Percentiles rank a stretch among this genome's conserved stretches.
Conservation (phyloP, 2,888 invertebrate genomes). For the Trachelus troglodyta region DNA sequence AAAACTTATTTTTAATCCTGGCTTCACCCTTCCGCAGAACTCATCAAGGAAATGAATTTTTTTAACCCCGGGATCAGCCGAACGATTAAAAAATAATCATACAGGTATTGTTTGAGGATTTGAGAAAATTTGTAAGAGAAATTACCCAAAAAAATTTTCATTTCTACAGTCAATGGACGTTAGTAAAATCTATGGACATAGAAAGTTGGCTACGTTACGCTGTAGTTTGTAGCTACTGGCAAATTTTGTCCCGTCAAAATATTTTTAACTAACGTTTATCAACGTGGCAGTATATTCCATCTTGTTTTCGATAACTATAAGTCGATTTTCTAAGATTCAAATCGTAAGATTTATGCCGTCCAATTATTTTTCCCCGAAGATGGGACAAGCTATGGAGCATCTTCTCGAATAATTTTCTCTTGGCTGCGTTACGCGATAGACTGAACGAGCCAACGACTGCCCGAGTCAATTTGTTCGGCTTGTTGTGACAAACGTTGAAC, state of each 20-base stretch:
- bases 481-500: constrained; percentile 1
- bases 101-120: neutral
- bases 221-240: neutral
- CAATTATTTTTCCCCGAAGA: neutral
- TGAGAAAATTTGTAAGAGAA: neutral
- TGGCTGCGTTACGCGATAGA: too few relatives aligned
- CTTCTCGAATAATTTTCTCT: too few relatives aligned
- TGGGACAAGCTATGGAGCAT: neutral
- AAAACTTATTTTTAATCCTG: neutral
- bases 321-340: neutral
- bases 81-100: neutral
- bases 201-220: neutral
- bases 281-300: neutral
- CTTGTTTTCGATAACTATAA: neutral
- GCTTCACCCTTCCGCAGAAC: neutral
- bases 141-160: neutral
- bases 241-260: neutral
- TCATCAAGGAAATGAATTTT: neutral
- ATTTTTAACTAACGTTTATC: neutral
- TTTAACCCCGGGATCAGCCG: neutral
- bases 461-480: neutral
- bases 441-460: neutral
- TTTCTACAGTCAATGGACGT: neutral
- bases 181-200: neutral
- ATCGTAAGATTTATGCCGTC: neutral